phyloP scores from a whole-genome alignment of 2,888 invertebrate species.

The Aspidapion aeneum region DNA sequence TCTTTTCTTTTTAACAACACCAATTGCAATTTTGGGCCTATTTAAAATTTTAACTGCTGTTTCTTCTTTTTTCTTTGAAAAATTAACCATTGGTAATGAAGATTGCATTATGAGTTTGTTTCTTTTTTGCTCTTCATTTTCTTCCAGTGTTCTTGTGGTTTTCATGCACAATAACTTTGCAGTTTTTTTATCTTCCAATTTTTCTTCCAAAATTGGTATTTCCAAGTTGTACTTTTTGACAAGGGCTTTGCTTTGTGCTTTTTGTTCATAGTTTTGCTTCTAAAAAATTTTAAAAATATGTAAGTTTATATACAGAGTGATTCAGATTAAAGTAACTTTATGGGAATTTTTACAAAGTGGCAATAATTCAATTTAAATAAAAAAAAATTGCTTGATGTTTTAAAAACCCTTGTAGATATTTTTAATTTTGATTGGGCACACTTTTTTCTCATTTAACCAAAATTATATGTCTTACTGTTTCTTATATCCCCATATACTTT shows the following conservation, averaged over 20 bases:
- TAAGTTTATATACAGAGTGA: no score
- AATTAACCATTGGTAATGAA: conserved; percentile 41
- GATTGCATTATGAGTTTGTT: conserved; percentile 41
- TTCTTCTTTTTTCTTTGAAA: conserved; percentile 40
- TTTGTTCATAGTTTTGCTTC: conserved; percentile 72
- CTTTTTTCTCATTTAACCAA: no score
- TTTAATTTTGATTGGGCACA: no score
- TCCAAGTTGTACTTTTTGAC: conserved; percentile 73
- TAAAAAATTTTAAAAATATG: conserved; percentile 40
- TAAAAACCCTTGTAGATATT: no score
- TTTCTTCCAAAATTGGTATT: conserved; percentile 75
- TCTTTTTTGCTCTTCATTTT: conserved; percentile 46
- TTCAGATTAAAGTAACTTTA: no score
- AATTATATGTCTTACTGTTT: no score
- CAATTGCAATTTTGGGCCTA: conserved; percentile 30
- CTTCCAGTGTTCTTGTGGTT: conserved; percentile 58
- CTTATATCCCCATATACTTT: no score
- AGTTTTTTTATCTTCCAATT: conserved; percentile 73
- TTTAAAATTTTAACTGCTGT: conserved; percentile 41
- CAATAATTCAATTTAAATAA: no score
- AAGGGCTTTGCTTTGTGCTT: conserved; percentile 69
- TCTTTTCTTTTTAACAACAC: conserved; percentile 30
- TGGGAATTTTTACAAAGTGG: no score
- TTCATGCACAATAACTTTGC: conserved; percentile 72
- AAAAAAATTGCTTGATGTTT: no score